phyloP scores from a whole-genome alignment of 2,797 vertebrate species.

The Tragopan temminckii region DNA sequence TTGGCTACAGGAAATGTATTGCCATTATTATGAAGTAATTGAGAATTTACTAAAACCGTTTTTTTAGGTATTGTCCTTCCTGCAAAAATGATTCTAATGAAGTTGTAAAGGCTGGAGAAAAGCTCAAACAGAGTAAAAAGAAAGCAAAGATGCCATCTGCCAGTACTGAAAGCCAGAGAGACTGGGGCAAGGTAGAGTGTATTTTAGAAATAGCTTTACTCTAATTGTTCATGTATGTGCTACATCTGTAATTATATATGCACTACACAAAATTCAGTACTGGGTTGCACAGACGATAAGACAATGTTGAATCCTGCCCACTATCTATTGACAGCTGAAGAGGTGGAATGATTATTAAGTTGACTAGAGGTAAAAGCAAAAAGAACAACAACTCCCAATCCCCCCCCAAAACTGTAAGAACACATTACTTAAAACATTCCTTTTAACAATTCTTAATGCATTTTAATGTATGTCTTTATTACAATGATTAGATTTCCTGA shows the following conservation, averaged over 20 bases:
- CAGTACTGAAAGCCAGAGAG: constrained; percentile 96
- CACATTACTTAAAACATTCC: neutral
- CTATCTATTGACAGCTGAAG: constrained; percentile 8
- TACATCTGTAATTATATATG: constrained; percentile 1
- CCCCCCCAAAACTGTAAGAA: neutral
- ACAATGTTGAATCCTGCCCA: neutral
- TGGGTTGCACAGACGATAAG: neutral
- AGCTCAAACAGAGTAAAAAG: constrained; percentile 98
- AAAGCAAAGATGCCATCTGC: constrained; percentile 99
- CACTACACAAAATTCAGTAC: constrained; percentile 48
- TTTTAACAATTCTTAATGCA: neutral
- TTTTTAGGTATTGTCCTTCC: constrained; percentile 96
- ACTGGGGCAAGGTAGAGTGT: constrained; percentile 96
- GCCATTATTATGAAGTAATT: constrained; percentile 46
- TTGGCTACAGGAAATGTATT: constrained; percentile 47
- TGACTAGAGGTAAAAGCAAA: neutral
- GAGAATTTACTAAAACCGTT: constrained; percentile 53
- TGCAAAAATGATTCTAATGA: constrained; percentile 99
- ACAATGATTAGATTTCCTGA: neutral
- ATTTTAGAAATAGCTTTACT: constrained; percentile 55
- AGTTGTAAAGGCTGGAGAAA: constrained; percentile 97
- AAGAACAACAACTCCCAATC: neutral
- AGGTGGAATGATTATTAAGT: neutral
- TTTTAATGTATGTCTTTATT: neutral
- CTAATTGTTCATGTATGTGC: constrained; percentile 31